These are phyloP conservation scores for Rattus rattus DNA, from an alignment of 2,113 vertebrate species.

Conservation along the genomic window DNA sequence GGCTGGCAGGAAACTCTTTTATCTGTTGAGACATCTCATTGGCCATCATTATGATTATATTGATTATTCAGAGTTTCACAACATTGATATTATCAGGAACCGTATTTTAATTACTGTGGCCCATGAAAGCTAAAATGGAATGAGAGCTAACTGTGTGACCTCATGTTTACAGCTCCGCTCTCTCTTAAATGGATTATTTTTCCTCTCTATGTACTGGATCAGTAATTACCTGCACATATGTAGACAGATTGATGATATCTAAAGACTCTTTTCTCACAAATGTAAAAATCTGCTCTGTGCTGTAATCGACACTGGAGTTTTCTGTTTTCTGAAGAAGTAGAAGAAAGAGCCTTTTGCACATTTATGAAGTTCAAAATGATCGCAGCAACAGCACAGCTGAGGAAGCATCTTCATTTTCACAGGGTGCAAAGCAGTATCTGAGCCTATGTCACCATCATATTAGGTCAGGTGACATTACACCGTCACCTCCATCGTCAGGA, in stretches of 20 bases:
- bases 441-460: not conserved
- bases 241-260: not conserved
- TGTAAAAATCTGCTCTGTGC: not conserved
- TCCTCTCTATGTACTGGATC: not conserved
- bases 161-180: not conserved
- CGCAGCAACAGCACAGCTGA: not conserved
- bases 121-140: not conserved
- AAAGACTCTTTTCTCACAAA: conserved; percentile 15
- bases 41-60: not conserved
- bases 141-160: conserved; percentile 7
- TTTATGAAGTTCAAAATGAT: not conserved
- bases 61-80: conserved; percentile 15
- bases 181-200: conserved; percentile 37
- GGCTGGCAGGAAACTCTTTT: not conserved
- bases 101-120: not conserved
- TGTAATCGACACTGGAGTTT: not conserved
- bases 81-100: not conserved
- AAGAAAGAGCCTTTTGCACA: not conserved
- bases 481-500: not conserved
- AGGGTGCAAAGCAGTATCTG: not conserved
- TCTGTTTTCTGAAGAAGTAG: not conserved
- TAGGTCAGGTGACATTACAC: not conserved
- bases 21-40: not conserved
- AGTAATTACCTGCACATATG: not conserved
- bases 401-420: not conserved